Base-by-base conservation (phyloP, 2,888 invertebrate species). In the Noctua comes region DNA sequence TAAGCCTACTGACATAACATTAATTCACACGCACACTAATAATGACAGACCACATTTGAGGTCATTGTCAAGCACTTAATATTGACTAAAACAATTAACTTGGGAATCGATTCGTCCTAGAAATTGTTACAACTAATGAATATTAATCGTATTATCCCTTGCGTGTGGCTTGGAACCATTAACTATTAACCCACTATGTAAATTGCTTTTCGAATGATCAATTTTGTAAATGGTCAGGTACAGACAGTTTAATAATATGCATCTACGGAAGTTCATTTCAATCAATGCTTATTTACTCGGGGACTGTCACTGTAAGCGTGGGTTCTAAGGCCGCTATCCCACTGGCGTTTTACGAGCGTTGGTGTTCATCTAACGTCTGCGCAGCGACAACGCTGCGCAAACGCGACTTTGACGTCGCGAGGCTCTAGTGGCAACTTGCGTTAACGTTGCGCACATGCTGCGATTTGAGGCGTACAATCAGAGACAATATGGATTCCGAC, bases 111-210 rank as follows among this genome's bases (percentile, higher is more conserved):
- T 68, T 62, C 21, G 64, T 80, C 57, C 75, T 77, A 83, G 40
- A 82, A 77, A 84, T 83, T 84, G 73, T 79, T 73, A 73, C 73
- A 75, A 73, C 73, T 76, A 79, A 81, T 80, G 81, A 82, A 83
- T 85, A 86, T 88, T 88, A 86, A 89, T 87, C 76, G 84, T 68
- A 72, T 84, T 79, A 83, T 85, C 85, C 86, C 57, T 85, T 83
- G 88, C 88, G 88, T 90, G 88, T 84, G 81, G 73, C 62, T 80
- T 76, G 73, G 71, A 57, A 82, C 80, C 77, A 78, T 84, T 81
- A 88, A 82, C 89, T 85, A 89, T 90, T 89, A 90, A 86, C 87
- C 88, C 76, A 83, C 86, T 76, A 84, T 86, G 84, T 82, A 87
- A 87, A 88, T 88, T 86, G 79, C 80, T 85, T 88, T 86, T 84